These are phyloP conservation scores for Parazoanthus swiftii DNA, from an alignment of 92 coral and sea anemone species.

Conservation along the genomic window DNA sequence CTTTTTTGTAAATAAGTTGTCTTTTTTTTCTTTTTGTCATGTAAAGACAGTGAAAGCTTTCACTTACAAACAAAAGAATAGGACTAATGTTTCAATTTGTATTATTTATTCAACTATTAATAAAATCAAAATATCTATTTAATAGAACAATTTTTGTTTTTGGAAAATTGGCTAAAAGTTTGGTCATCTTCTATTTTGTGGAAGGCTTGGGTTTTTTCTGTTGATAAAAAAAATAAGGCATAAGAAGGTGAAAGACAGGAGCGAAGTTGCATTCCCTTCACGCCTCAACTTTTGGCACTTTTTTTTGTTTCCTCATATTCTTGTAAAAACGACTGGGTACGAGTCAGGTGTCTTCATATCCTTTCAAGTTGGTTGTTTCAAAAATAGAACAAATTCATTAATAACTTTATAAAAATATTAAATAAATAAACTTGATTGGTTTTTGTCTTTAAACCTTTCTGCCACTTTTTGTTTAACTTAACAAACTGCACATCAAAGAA, in stretches of 20 bases:
- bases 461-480: not conserved
- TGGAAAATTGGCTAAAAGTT: too few species aligned
- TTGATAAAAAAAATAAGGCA: too few species aligned
- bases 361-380: not conserved
- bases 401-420: not conserved
- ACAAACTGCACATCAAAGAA: not conserved
- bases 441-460: not conserved
- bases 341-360: not conserved
- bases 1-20: not conserved
- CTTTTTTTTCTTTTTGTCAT: too few species aligned
- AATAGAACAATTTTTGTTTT: too few species aligned
- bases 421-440: not conserved
- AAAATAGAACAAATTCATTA: not conserved
- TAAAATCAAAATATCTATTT: not conserved
- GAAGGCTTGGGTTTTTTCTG: too few species aligned
- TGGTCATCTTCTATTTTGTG: too few species aligned
- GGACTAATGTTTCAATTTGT: not conserved
- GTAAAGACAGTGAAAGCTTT: not conserved
- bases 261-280: too few species aligned
- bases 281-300: too few species aligned
- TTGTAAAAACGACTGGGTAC: not conserved
- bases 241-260: too few species aligned
- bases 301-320: not conserved
- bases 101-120: not conserved
- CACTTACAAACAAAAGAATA: not conserved